Conservation (phyloP, 2,888 invertebrate species). For the Lasius platythorax region DNA sequence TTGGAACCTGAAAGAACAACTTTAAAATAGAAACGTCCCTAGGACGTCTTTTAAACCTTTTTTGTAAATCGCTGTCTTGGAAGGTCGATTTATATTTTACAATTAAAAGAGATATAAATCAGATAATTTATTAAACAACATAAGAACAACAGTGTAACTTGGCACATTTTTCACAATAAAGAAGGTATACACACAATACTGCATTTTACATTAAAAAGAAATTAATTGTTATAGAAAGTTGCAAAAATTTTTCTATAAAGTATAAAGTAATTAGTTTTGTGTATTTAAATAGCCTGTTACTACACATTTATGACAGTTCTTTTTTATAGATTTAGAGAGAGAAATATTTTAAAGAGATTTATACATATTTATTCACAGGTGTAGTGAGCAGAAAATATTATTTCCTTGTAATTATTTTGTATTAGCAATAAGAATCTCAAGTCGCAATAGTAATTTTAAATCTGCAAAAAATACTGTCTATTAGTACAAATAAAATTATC, state of each 20-base stretch:
- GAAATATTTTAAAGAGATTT: conserved; percentile 29
- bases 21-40: neutral
- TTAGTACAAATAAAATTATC: conserved; percentile 25
- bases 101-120: neutral
- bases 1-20: conserved; percentile 18
- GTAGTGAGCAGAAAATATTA: conserved; percentile 42
- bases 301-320: neutral
- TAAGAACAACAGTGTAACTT: neutral
- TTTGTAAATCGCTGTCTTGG: neutral
- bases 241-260: neutral
- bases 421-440: conserved; percentile 17
- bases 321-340: conserved; percentile 28
- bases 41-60: neutral
- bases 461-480: neutral
- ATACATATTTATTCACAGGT: conserved; percentile 9
- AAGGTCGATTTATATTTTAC: neutral
- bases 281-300: neutral
- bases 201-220: neutral
- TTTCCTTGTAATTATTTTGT: conserved; percentile 43
- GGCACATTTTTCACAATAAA: conserved; percentile 1
- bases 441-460: conserved; percentile 12
- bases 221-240: conserved; percentile 19
- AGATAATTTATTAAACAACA: conserved; percentile 1
- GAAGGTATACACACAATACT: neutral
- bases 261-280: neutral